phyloP scores from a whole-genome alignment of 2,888 invertebrate species.

The Drosophila algonquin region DNA sequence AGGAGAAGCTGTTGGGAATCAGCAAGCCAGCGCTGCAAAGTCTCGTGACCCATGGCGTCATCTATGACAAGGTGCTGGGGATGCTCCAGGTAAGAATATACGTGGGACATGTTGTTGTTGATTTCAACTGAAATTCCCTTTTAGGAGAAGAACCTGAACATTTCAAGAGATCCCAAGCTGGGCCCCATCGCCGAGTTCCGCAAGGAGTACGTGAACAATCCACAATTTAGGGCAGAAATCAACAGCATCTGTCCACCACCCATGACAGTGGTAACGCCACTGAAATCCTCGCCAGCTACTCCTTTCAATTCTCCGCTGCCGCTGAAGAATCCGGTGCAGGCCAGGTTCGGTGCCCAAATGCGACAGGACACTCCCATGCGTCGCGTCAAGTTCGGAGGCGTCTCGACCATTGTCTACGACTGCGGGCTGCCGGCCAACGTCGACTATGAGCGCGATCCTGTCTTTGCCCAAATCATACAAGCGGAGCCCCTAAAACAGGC shows the following conservation, averaged over 20 bases:
- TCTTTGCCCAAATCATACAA: constrained; percentile 81
- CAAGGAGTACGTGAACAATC: constrained; percentile 86
- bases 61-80: constrained; percentile 86
- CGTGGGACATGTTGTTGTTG: not conserved
- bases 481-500: constrained; percentile 80
- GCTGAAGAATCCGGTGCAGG: constrained; percentile 73
- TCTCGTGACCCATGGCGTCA: constrained; percentile 86
- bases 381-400: constrained; percentile 81
- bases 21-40: constrained; percentile 86
- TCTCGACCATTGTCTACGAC: constrained; percentile 76
- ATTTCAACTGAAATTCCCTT: constrained; percentile 50
- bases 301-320: constrained; percentile 82
- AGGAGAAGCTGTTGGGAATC: constrained; percentile 85
- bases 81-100: constrained; percentile 84
- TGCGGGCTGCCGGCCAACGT: constrained; percentile 80
- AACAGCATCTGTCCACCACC: constrained; percentile 83
- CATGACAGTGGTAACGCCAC: constrained; percentile 32
- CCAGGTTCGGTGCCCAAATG: constrained; percentile 78
- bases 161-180: constrained; percentile 86
- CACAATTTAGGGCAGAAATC: constrained; percentile 86
- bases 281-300: constrained; percentile 50
- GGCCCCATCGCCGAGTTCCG: constrained; percentile 86
- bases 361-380: constrained; percentile 83
- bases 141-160: constrained; percentile 85
- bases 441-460: constrained; percentile 81